Base-by-base conservation (phyloP, 2,888 invertebrate species). In the Acanthacorydalis orientalis region DNA sequence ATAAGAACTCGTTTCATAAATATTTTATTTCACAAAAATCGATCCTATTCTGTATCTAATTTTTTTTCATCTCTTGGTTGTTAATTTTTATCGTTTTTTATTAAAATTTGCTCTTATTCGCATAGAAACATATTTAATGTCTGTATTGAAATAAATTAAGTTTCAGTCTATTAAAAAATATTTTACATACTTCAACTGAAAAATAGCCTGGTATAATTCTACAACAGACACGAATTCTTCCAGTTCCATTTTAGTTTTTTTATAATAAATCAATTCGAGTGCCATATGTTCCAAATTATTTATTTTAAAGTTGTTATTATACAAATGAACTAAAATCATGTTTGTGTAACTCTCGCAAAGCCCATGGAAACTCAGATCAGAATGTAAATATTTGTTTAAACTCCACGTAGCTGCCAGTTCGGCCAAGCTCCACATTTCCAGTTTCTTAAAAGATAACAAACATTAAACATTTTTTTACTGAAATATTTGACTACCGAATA, bases 361-460 rank as follows among this genome's bases (percentile, higher is more conserved):
- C 1, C 69, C 59, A 1, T 67, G 59, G 50, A 78, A 75, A 55
- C 76, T 70, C 2, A 67, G 66, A 51, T 69, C 69, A 0, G 72
- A 68, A 42, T 65, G 59, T 11, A 74, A 53, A 1, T 75, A 73
- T 49, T 68, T 68, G 46, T 67, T 69, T 40, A 78, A 57, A 16
- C 72, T 65, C 73, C 76, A 74, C 48, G 73, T 64, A 0, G 77
- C 76, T 3, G 76, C 74, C 46, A 78, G 56, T 43, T 65, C 65
- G 0, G 76, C 75, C 44, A 72, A 69, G 10, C 61, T 54, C 56
- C 61, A 62, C 59, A 64, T 60, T 4, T 59, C 54, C 51, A 60
- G 61, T 1, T 52, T 51, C 61, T 61, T 44, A 37, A 54, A 54
- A 48, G n/a, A n/a, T n/a, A n/a, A n/a, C n/a, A n/a, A n/a, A n/a